Base-by-base conservation (phyloP, 2,888 invertebrate genomes). In the Polietes domitor region DNA sequence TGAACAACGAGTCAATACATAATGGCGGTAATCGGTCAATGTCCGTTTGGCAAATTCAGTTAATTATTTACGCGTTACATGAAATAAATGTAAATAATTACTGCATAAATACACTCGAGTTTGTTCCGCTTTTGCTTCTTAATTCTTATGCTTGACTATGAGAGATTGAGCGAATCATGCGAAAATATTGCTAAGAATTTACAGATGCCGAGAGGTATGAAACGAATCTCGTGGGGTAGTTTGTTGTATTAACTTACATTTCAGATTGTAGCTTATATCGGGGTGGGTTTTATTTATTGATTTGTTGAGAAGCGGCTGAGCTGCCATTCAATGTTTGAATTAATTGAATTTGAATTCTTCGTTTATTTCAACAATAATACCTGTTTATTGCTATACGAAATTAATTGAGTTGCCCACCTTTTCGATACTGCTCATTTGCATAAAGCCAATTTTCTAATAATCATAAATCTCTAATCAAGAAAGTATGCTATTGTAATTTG, bases 11-110 rank as follows among this genome's bases (percentile, higher is more conserved):
- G 15, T 61, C 24, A 61, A 61, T 61, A 61, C 61, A 28, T 61
- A 61, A 61, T 61, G 26, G 61, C 61, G 28, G 19, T 26, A 61
- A 61, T 61, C 61, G 61, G n/a, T 61, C 61, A 61, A 28, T 61
- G 61, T 61, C 61, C 15, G 61, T 61, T 28, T n/a, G 28, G 26
- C 24, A 28, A 61, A 61, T 61, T 61, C n/a, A 15, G 61, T 61
- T 61, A 61, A 61, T 61, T 61, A 61, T 32, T 61, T 61, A 32
- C 61, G 61, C 61, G 61, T 61, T 61, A 61, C 61, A n/a, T 61
- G 61, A n/a, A 58, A 58, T 58, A 58, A 2, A 58, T 58, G 58
- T 58, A 15, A 47, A 47, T 47, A 47, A 47, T n/a, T 15, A 47
- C 6, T 61, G 26, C 24, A 28, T 61, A 15, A n/a, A 28, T 61